Conservation (phyloP, 2,888 invertebrate genomes). For the Melinopterus prodromus region DNA sequence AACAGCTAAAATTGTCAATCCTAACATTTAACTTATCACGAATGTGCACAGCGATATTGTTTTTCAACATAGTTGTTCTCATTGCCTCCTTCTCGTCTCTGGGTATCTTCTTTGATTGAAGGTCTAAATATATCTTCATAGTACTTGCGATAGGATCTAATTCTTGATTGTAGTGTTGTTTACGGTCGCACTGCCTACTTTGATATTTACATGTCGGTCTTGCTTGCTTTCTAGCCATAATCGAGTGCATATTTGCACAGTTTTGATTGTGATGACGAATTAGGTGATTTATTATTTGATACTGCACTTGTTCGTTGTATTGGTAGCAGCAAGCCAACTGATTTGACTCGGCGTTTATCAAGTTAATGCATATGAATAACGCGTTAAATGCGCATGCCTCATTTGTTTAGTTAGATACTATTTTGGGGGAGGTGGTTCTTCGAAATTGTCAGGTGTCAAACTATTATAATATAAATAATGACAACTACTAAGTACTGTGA, state of each 20-base stretch:
- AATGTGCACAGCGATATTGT: background rate
- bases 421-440: background rate
- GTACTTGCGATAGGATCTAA: background rate
- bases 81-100: background rate
- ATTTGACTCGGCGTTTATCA: background rate
- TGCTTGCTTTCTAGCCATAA: background rate
- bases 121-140: background rate
- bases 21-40: background rate
- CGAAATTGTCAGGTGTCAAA: too few relatives aligned
- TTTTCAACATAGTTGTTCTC: background rate
- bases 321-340: background rate
- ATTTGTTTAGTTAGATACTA: background rate
- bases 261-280: background rate
- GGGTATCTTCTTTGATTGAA: background rate
- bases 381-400: background rate
- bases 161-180: background rate
- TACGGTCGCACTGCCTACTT: background rate
- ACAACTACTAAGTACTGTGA: too few relatives aligned
- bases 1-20: background rate
- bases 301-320: background rate
- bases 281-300: background rate
- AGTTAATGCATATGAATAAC: background rate
- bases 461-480: too few relatives aligned
- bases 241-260: background rate
- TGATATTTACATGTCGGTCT: background rate